Evolutionary conservation across 2,888 invertebrate species (phyloP).

Genomic region (Erynnis tages): DNA sequence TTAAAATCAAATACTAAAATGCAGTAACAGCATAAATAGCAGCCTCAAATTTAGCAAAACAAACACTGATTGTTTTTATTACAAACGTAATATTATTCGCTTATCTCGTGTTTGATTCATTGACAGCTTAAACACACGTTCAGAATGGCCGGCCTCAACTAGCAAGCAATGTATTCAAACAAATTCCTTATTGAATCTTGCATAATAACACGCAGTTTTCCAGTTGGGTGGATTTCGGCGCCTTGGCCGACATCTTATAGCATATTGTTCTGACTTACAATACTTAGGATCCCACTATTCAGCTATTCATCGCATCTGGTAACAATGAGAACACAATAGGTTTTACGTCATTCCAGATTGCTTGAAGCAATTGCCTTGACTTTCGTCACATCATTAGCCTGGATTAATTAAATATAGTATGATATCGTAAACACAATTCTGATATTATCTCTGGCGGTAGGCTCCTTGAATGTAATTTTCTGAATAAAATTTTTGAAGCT

Average conservation of each 20-base stretch:
- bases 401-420: too few species aligned
- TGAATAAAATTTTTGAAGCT: too few species aligned
- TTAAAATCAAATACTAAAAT: too few species aligned
- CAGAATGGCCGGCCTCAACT: background rate
- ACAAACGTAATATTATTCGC: too few species aligned
- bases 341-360: conserved; percentile 4
- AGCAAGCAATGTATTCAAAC: conserved; percentile 6
- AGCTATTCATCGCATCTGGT: conserved; percentile 9
- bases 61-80: too few species aligned
- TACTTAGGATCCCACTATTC: conserved; percentile 34
- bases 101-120: too few species aligned
- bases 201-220: conserved; percentile 24
- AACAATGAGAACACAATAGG: conserved; percentile 16
- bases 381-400: conserved; percentile 7
- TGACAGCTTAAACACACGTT: background rate
- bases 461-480: too few species aligned
- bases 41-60: too few species aligned
- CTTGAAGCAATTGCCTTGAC: background rate
- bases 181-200: conserved; percentile 4
- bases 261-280: conserved; percentile 36
- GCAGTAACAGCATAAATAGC: too few species aligned
- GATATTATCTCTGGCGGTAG: too few species aligned
- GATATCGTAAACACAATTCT: too few species aligned
- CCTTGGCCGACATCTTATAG: conserved; percentile 52
- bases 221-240: conserved; percentile 29